phyloP scores from a whole-genome alignment of 2,888 invertebrate species.

The Cabera pusaria region DNA sequence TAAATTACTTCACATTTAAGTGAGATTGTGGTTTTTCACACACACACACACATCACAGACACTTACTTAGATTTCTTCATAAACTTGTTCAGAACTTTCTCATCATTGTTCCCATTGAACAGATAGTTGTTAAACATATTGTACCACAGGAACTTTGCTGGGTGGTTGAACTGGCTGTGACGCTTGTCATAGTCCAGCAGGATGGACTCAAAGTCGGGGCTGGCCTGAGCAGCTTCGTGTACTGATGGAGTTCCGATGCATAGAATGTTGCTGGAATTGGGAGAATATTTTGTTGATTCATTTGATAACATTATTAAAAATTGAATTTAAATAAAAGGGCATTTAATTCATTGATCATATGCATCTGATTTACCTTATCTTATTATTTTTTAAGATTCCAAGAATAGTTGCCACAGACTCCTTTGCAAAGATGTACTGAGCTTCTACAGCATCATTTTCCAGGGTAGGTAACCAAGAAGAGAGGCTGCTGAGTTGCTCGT shows the following conservation, averaged over 20 bases:
- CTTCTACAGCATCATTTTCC: constrained; percentile 90
- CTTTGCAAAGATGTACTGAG: constrained; percentile 93
- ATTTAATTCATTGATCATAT: too few relatives aligned
- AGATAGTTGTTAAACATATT: constrained; percentile 96
- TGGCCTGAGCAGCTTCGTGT: constrained; percentile 85
- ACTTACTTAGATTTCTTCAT: constrained; percentile 81
- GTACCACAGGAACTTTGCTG: constrained; percentile 89
- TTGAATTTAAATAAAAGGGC: too few relatives aligned
- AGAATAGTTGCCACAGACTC: constrained; percentile 86
- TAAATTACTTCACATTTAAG: too few relatives aligned
- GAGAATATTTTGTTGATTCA: too few relatives aligned
- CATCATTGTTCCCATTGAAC: constrained; percentile 85
- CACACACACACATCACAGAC: too few relatives aligned
- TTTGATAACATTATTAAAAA: too few relatives aligned
- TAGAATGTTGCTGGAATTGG: constrained; percentile 85
- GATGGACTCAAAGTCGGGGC: constrained; percentile 78
- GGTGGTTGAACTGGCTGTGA: constrained; percentile 85
- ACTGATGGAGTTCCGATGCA: constrained; percentile 94
- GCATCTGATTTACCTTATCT: constrained; percentile 83
- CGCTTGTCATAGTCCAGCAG: constrained; percentile 93
- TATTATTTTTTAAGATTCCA: constrained; percentile 83
- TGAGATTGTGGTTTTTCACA: too few relatives aligned
- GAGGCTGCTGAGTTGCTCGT: constrained; percentile 84
- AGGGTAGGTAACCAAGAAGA: constrained; percentile 87
- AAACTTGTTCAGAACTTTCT: constrained; percentile 84